phyloP scores from a whole-genome alignment of 2,888 invertebrate genomes.

The Ptychoptera albimana region DNA sequence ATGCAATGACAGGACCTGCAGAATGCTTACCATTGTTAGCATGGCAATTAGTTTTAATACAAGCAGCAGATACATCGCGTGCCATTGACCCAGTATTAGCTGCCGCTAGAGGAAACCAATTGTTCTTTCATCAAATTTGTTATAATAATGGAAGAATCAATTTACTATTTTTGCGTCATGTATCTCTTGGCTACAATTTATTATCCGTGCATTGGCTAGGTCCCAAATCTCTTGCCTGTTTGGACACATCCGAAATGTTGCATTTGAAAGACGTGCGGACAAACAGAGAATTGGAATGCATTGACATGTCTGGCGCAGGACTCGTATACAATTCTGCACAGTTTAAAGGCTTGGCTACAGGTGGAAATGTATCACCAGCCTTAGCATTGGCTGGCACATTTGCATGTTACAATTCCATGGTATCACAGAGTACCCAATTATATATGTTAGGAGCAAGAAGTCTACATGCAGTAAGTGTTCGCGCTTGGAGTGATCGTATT shows the following conservation, averaged over 20 bases:
- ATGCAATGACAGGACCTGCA: constrained; percentile 55
- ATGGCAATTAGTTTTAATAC: constrained; percentile 83
- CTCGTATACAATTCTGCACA: constrained; percentile 74
- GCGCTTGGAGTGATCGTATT: constrained; percentile 51
- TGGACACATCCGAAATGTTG: constrained; percentile 71
- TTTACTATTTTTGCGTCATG: constrained; percentile 50
- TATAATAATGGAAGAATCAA: constrained; percentile 33
- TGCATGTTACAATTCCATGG: constrained; percentile 56
- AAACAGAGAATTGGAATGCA: constrained; percentile 68
- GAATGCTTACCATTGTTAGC: constrained; percentile 76
- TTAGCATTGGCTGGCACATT: constrained; percentile 40
- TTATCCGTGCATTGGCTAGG: constrained; percentile 70
- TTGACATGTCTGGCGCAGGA: constrained; percentile 65
- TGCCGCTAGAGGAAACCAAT: constrained; percentile 66
- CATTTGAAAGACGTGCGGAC: constrained; percentile 79
- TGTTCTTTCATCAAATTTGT: constrained; percentile 63
- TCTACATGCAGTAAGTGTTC: constrained; percentile 39
- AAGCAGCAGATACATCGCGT: constrained; percentile 47
- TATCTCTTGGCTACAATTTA: constrained; percentile 53
- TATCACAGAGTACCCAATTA: constrained; percentile 47
- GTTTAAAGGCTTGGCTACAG: constrained; percentile 83
- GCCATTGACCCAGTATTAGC: constrained; percentile 75
- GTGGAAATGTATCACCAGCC: constrained; percentile 70
- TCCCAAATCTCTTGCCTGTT: constrained; percentile 61
- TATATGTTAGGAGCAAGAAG: constrained; percentile 51